A percentile compares a stretch with the other conserved stretches of the same genome.
phyloP scores from a whole-genome alignment of 23 tunicate species.

The Trididemnum nubilum region DNA sequence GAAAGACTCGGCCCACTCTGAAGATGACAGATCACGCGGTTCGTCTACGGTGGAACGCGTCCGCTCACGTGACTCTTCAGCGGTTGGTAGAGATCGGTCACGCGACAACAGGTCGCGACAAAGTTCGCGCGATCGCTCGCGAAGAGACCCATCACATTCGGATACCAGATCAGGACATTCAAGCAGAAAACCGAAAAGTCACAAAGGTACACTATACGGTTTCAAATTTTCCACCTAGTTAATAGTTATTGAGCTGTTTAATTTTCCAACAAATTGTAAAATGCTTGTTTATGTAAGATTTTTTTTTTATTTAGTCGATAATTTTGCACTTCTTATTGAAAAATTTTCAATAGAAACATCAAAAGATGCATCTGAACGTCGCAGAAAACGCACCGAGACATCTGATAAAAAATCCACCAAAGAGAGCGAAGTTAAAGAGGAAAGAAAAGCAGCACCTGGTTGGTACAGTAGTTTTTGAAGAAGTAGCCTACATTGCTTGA shows the following conservation, averaged over 20 bases:
- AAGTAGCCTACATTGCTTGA: too few species aligned
- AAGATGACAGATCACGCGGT: constrained; percentile 8
- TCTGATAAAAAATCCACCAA: not conserved
- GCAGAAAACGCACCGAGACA: not conserved
- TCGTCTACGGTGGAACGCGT: constrained; percentile 28
- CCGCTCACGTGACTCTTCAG: constrained; percentile 40
- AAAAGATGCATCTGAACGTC: not conserved
- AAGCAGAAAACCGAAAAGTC: not conserved
- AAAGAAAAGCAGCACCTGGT: not conserved
- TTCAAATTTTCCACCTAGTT: too few species aligned
- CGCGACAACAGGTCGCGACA: not conserved
- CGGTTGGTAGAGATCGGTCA: constrained; percentile 21
- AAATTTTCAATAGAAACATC: not conserved
- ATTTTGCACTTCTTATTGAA: too few species aligned
- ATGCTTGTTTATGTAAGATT: too few species aligned
- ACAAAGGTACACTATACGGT: too few species aligned
- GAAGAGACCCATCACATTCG: not conserved
- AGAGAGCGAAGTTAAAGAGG: not conserved
- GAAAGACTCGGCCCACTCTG: not conserved
- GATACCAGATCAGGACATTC: not conserved
- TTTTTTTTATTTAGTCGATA: too few species aligned
- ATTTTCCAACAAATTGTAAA: too few species aligned
- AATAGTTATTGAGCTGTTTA: too few species aligned
- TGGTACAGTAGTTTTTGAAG: too few species aligned
- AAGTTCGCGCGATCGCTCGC: not conserved